Conservation (phyloP, 1,140 invertebrate species). For the Musca domestica region DNA sequence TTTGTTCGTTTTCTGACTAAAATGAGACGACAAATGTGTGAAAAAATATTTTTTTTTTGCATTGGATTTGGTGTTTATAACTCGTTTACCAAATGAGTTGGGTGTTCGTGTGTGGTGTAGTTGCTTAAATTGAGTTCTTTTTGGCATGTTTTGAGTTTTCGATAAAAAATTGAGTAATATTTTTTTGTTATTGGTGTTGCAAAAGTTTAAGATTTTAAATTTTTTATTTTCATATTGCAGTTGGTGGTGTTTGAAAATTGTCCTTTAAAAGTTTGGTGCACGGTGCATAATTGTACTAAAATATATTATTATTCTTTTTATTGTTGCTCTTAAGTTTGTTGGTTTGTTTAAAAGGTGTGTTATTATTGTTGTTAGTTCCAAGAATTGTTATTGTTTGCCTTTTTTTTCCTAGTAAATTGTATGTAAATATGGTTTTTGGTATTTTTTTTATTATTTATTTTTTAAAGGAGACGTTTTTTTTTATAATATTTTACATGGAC, state of each 20-base stretch:
- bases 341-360: conserved; percentile 10
- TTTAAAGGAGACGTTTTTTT: neutral
- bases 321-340: conserved; percentile 15
- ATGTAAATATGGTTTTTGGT: too few species aligned
- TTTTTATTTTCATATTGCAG: conserved; percentile 3
- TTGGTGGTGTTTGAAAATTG: conserved; percentile 4
- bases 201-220: conserved; percentile 18
- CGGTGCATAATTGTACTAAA: conserved; percentile 28
- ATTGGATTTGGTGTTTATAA: conserved; percentile 40
- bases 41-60: conserved; percentile 26
- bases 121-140: too few species aligned
- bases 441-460: neutral
- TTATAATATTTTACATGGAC: neutral
- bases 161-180: neutral
- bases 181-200: neutral
- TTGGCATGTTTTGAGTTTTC: neutral
- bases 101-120: neutral
- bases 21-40: neutral
- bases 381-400: conserved; percentile 9
- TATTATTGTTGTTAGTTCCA: conserved; percentile 15
- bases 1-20: conserved; percentile 8
- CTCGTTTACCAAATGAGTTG: conserved; percentile 48
- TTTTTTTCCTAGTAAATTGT: neutral
- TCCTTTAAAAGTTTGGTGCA: conserved; percentile 23
- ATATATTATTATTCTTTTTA: conserved; percentile 15